Evolutionary conservation across 1,140 invertebrate species (phyloP).

Genomic region (Chrysoperla carnea): DNA sequence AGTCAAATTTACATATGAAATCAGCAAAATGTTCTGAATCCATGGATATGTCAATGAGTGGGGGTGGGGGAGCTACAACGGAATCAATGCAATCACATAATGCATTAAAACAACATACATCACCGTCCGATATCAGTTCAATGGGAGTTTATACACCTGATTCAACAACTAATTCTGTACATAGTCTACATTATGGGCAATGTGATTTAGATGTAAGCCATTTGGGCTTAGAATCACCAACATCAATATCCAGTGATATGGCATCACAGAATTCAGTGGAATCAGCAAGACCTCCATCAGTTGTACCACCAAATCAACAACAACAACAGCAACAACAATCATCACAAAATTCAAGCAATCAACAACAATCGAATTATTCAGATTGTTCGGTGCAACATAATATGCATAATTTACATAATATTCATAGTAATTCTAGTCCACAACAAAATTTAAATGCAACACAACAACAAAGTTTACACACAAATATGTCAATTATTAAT

Average conservation of each 20-base stretch:
- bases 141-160: slow-evolving; percentile 72
- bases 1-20: background rate
- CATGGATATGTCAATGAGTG: background rate
- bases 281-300: slow-evolving; percentile 29
- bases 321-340: slow-evolving; percentile 23
- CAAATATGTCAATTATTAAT: slow-evolving; percentile 6
- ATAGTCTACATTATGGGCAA: slow-evolving; percentile 59
- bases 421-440: slow-evolving; percentile 6
- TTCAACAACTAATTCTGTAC: slow-evolving; percentile 68
- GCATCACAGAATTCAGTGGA: slow-evolving; percentile 57
- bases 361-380: slow-evolving; percentile 22
- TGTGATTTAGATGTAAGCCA: slow-evolving; percentile 72
- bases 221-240: slow-evolving; percentile 68
- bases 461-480: slow-evolving; percentile 10
- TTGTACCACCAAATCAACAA: slow-evolving; percentile 29
- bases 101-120: slow-evolving; percentile 31
- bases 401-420: slow-evolving; percentile 31
- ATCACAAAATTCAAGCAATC: slow-evolving; percentile 16
- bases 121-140: slow-evolving; percentile 44
- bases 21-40: slow-evolving; percentile 1
- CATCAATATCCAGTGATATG: slow-evolving; percentile 71
- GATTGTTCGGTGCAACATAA: slow-evolving; percentile 41
- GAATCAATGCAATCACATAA: slow-evolving; percentile 12
- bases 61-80: slow-evolving; percentile 6
- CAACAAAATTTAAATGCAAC: background rate